These are phyloP conservation scores for Epinephelus cyanopodus DNA, from an alignment of 2,113 vertebrate species.

Conservation along the genomic window DNA sequence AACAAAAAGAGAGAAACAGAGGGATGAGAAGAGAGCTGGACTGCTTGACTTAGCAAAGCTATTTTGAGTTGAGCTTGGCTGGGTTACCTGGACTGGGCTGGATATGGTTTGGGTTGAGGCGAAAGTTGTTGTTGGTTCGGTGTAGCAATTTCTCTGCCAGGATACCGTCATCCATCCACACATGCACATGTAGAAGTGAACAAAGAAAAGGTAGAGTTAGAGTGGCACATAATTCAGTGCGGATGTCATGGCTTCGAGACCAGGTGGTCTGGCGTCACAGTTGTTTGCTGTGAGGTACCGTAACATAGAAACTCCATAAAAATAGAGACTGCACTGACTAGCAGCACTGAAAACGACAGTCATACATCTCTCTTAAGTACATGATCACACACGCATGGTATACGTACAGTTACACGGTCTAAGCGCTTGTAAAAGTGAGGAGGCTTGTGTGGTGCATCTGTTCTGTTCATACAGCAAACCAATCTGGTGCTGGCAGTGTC, in stretches of 20 bases:
- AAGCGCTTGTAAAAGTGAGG: slow-evolving; percentile 18
- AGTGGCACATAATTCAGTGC: slow-evolving; percentile 74
- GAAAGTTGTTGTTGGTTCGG: slow-evolving; percentile 58
- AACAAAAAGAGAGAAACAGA: slow-evolving; percentile 30
- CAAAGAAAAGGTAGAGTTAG: slow-evolving; percentile 48
- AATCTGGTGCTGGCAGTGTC: slow-evolving; percentile 56
- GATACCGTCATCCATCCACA: slow-evolving; percentile 72
- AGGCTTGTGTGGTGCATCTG: slow-evolving; percentile 40
- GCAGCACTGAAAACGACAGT: slow-evolving; percentile 72
- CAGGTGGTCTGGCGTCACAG: slow-evolving; percentile 58
- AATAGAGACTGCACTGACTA: slow-evolving; percentile 76
- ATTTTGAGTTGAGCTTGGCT: slow-evolving; percentile 76
- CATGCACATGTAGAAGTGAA: slow-evolving; percentile 67
- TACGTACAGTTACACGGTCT: slow-evolving; percentile 45
- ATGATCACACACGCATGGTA: slow-evolving; percentile 63
- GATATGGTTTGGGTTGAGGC: slow-evolving; percentile 54
- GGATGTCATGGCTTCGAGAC: slow-evolving; percentile 56
- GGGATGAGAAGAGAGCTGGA: slow-evolving; percentile 61
- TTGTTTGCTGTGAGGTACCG: slow-evolving; percentile 50
- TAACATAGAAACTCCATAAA: slow-evolving; percentile 59
- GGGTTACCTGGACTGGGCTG: slow-evolving; percentile 66
- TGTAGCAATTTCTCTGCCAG: slow-evolving; percentile 61
- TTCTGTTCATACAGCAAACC: slow-evolving; percentile 43
- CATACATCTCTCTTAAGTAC: slow-evolving; percentile 56
- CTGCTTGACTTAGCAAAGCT: slow-evolving; percentile 72